Base-by-base conservation (phyloP, 2,888 invertebrate species). In the Diarsia rubi region DNA sequence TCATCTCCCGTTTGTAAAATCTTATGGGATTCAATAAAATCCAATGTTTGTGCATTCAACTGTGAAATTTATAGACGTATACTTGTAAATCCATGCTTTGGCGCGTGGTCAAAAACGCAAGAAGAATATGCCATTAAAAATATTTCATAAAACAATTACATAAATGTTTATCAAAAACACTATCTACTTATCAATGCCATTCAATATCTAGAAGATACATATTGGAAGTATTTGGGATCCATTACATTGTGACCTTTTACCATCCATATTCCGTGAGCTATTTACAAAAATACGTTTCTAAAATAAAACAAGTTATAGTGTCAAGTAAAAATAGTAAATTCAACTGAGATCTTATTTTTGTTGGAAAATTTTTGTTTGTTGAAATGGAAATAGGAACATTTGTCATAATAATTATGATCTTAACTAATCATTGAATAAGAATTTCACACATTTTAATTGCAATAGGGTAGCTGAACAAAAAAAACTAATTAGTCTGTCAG, bases 21-120 rank as follows among this genome's bases (percentile, higher is more conserved):
- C 3, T 31, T 47, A 24, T 9, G 12, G 78, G 82, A 82, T 82
- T 82, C 69, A 78, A 78, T 78, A 79, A 78, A 79, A 82, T 79
- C 82, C 82, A 45, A 59, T 57, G 69, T 63, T 78, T 82, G 78
- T 78, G 82, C 78, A 59, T 45, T 16, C 16, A 0, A 77, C 77
- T 24, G 16, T 52, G n/a, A 42, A 24, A 47, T 27, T 37, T 31
- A 52, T 49, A 47, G 0, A 31, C 3, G 42, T 59, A 47, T 47
- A 31, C 4, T 12, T 14, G 8, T 62, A 42, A 37, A 42, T 62
- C 14, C n/a, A 62, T 42, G 0, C 42, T 37, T n/a, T n/a, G 62
- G n/a, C 6, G 21, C 21, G 42, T 62, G 42, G 8, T 12, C 14
- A n/a, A 8, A 62, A n/a, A n/a, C 14, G 3, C 14, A 37, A 37